phyloP scores from a whole-genome alignment of 2,113 vertebrate genomes.

The Sinocyclocheilus rhinocerous region DNA sequence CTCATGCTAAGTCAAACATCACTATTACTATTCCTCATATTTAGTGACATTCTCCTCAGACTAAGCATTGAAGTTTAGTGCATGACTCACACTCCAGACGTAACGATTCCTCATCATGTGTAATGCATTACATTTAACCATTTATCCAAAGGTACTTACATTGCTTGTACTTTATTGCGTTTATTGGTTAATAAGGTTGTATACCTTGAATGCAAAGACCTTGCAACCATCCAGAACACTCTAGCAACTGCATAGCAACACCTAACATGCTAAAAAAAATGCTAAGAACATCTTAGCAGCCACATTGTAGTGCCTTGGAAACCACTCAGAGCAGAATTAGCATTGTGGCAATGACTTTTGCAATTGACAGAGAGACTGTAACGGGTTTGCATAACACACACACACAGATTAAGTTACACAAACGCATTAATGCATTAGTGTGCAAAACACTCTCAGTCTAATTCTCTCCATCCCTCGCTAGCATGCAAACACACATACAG shows the following conservation, averaged over 20 bases:
- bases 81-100: neutral
- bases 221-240: neutral
- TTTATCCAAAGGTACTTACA: neutral
- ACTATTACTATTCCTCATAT: neutral
- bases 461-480: neutral
- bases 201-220: neutral
- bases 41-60: neutral
- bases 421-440: too few species aligned
- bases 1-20: neutral
- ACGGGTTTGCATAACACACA: neutral
- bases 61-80: neutral
- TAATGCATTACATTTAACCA: neutral
- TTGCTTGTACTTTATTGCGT: neutral
- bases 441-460: neutral
- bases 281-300: neutral
- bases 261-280: neutral
- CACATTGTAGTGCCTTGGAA: neutral
- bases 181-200: neutral
- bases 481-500: neutral
- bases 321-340: neutral
- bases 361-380: neutral
- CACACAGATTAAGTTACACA: too few species aligned
- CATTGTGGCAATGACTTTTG: conserved; percentile 7
- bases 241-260: neutral
- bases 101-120: neutral